phyloP scores from a whole-genome alignment of 2,797 vertebrate species.

The Ceryle rudis region DNA sequence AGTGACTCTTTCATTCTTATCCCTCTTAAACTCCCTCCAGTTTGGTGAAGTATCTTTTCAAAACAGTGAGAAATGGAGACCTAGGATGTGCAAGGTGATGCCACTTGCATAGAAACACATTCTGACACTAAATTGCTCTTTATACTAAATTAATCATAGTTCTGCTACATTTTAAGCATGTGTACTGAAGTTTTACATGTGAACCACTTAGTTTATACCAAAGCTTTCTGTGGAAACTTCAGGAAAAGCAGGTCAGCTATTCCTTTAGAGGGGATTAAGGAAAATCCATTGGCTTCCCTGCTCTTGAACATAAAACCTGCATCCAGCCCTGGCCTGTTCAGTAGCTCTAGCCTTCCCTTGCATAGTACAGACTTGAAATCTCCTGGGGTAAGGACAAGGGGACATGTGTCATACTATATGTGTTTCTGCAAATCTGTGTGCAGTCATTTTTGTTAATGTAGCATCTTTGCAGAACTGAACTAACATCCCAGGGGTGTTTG shows the following conservation, averaged over 20 bases:
- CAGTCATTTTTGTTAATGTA: neutral
- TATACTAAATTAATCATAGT: neutral
- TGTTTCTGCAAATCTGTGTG: neutral
- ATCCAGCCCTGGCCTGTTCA: neutral
- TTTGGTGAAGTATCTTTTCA: neutral
- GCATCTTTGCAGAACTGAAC: neutral
- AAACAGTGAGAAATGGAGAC: neutral
- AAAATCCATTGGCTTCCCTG: neutral
- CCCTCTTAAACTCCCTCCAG: rapidly evolving
- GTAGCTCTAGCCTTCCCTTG: neutral
- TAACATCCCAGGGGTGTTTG: neutral
- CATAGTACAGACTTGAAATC: neutral
- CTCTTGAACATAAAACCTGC: neutral
- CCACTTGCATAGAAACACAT: neutral
- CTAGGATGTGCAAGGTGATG: neutral
- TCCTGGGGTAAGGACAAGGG: neutral
- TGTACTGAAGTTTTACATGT: neutral
- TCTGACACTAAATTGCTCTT: neutral
- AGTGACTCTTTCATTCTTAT: neutral
- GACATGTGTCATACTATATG: neutral
- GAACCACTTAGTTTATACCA: neutral
- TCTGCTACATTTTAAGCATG: neutral
- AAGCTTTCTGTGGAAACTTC: neutral
- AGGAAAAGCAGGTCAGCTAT: neutral
- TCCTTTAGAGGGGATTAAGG: neutral